Base-by-base conservation (phyloP, 2,888 invertebrate species). In the Luffia ferchaultella region DNA sequence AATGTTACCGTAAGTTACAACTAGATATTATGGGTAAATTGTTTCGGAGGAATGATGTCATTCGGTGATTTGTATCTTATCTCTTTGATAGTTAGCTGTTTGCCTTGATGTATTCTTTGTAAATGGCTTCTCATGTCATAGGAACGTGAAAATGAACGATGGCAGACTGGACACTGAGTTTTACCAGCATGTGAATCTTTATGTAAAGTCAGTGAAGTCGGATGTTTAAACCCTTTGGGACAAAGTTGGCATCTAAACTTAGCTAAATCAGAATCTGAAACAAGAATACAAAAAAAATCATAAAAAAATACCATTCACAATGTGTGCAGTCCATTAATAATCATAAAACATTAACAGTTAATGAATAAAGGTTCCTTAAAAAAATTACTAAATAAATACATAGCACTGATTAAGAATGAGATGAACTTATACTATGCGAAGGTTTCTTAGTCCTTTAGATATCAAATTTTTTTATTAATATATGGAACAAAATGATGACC, bases 131-230 rank as follows among this genome's bases (percentile, higher is more conserved):
- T 73, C 88, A 88, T 88, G 57, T 88, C 87, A 61, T 88, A 88
- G 54, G 86, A 87, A 53, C 88, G 72, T 57, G 87, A 88, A 64
- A 88, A 88, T 53, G 87, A 85, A 55, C 87, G 76, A 56, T 83
- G 85, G 59, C 88, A 88, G 49, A 88, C 86, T 9, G 88, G 88
- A 59, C 88, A 88, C 60, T 86, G 85, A 18, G 88, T 88, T 67
- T 88, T 87, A 19, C 88, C 88, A 49, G 85, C 86, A 59, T 88
- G 88, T 45, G 87, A 85, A 64, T 87, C 87, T 70, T 86, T 87
- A 62, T 88, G 88, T 48, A 88, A 73, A 51, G 87, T 87, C 61
- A 88, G 68, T 50, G 88, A 88, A 56, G 86, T 88, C 16, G 87
- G 87, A 67, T 87, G 87, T 63, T 86, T 87, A 63, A 88, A 88